These are phyloP conservation scores for Proterorhinus semilunaris DNA, from an alignment of 2,113 vertebrate genomes.

Conservation along the genomic window DNA sequence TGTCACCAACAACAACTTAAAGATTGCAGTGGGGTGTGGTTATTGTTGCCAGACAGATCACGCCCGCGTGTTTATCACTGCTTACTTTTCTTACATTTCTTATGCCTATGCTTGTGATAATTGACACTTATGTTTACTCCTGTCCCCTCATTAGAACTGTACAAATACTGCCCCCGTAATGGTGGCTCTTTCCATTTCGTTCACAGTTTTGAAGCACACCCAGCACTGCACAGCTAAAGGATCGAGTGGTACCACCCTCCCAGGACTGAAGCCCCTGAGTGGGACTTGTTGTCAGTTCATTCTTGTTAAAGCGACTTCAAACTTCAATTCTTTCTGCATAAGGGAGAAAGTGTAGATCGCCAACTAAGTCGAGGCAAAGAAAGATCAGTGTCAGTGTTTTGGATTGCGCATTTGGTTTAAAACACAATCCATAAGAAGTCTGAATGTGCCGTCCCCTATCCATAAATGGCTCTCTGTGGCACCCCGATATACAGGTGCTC, in stretches of 20 bases:
- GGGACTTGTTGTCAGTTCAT: conserved; percentile 40
- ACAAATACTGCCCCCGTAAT: conserved; percentile 38
- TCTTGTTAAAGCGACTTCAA: conserved; percentile 53
- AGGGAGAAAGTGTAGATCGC: not conserved
- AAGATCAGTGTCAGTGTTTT: no score
- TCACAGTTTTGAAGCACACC: conserved; percentile 34
- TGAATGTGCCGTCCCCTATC: no score
- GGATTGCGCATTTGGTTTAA: no score
- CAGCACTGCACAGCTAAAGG: conserved; percentile 41
- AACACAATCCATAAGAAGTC: no score
- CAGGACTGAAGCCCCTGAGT: conserved; percentile 54
- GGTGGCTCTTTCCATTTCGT: conserved; percentile 38
- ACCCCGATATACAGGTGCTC: no score
- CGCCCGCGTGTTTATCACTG: not conserved
- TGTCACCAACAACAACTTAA: not conserved
- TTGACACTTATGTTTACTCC: conserved; percentile 41
- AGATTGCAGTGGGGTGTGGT: not conserved
- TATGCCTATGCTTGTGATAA: conserved; percentile 28
- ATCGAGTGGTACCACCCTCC: conserved; percentile 56
- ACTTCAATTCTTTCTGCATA: conserved; percentile 39
- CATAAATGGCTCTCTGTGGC: no score
- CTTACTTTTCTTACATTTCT: not conserved
- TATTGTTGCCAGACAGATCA: not conserved
- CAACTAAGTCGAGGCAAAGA: no score
- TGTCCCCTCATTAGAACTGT: conserved; percentile 40